Evolutionary conservation across 2,797 vertebrate species (phyloP).

Genomic region (Apogon hyalosoma): DNA sequence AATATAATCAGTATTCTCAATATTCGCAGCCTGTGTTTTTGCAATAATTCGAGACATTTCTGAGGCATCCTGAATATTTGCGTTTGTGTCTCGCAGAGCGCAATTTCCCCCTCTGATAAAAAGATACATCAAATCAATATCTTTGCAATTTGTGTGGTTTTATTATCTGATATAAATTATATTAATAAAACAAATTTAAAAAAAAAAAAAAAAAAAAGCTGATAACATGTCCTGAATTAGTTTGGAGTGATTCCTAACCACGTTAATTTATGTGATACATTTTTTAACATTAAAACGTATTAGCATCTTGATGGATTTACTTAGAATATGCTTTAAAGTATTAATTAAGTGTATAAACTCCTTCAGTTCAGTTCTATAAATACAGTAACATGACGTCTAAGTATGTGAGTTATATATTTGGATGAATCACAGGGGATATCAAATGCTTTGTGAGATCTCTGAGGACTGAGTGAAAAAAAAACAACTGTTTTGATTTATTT

Average conservation of each 20-base stretch:
- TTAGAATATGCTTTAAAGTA: constrained; percentile 4
- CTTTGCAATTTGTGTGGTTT: neutral
- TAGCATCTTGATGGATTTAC: neutral
- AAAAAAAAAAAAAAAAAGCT: neutral
- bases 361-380: no score
- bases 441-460: neutral
- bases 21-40: neutral
- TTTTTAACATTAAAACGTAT: neutral
- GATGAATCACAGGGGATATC: constrained; percentile 6
- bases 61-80: neutral
- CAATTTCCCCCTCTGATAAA: constrained; percentile 1
- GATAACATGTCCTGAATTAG: constrained; percentile 1
- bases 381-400: neutral
- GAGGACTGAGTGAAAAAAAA: neutral
- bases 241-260: neutral
- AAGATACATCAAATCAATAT: neutral
- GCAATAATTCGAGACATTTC: no score
- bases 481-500: constrained; percentile 8
- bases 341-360: constrained; percentile 1
- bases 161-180: neutral
- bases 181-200: neutral
- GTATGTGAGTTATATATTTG: constrained; percentile 8
- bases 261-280: no score
- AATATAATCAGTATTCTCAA: neutral
- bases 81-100: neutral